A percentile compares a stretch with the other conserved stretches of the same genome.
These are phyloP conservation scores for Uropsilus gracilis DNA, from an alignment of 2,113 vertebrate species.

Conservation along the genomic window DNA sequence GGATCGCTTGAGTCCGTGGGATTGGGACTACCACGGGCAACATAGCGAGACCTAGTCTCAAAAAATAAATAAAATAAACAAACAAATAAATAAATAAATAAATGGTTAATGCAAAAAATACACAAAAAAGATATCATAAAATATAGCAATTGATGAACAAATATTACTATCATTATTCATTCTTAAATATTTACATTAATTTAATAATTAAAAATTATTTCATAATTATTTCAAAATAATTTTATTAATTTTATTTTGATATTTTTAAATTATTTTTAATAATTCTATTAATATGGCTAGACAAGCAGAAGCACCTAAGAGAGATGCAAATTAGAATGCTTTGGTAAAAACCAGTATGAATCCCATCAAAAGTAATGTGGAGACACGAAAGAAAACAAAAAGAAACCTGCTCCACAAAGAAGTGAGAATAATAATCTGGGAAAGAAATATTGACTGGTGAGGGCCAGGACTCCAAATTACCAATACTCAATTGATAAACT, in stretches of 20 bases:
- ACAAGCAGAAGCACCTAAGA: neutral
- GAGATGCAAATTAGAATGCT: neutral
- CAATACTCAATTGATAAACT: neutral
- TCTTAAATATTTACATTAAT: too few species aligned
- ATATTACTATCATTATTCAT: neutral
- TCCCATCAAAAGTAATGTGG: neutral
- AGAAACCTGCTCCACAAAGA: neutral
- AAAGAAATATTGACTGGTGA: neutral
- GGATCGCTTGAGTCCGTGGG: too few species aligned
- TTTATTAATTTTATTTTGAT: too few species aligned
- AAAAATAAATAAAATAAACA: too few species aligned
- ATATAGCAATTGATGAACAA: neutral
- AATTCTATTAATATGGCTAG: neutral
- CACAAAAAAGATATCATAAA: neutral
- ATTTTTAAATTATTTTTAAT: too few species aligned
- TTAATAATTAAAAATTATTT: too few species aligned
- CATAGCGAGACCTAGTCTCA: too few species aligned
- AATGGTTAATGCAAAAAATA: neutral
- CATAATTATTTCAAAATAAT: too few species aligned
- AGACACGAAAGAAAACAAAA: neutral
- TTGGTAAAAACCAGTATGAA: neutral
- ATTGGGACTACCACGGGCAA: too few species aligned
- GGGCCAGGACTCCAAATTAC: neutral
- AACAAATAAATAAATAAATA: too few species aligned
- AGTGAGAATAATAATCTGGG: neutral